Percentiles rank a stretch among this genome's conserved stretches.
phyloP scores from a whole-genome alignment of 1,140 invertebrate species.

The Solenopsis invicta region DNA sequence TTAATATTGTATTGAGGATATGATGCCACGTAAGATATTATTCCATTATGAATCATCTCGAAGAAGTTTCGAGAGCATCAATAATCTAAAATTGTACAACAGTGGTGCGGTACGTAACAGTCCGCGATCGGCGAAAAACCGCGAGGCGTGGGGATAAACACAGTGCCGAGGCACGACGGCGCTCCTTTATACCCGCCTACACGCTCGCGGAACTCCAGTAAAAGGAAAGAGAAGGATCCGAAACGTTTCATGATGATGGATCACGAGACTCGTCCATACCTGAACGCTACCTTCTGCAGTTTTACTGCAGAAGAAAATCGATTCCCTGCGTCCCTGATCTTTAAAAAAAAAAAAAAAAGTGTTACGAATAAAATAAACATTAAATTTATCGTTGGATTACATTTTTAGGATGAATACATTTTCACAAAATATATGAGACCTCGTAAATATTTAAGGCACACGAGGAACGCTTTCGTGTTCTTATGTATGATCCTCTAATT shows the following conservation, averaged over 20 bases:
- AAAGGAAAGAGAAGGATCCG: not conserved
- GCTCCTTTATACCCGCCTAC: constrained; percentile 22
- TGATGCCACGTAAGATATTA: no score
- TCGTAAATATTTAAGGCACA: not conserved
- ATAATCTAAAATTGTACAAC: no score
- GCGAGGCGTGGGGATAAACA: constrained; percentile 28
- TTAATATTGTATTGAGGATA: no score
- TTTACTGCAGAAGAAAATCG: not conserved
- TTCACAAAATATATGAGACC: not conserved
- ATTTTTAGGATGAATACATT: not conserved
- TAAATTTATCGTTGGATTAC: not conserved
- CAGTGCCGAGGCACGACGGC: constrained; percentile 15
- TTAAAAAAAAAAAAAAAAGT: not conserved
- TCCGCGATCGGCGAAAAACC: constrained; percentile 38
- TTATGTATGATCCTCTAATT: not conserved
- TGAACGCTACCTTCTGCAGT: not conserved
- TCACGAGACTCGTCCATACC: not conserved
- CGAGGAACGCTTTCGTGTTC: not conserved
- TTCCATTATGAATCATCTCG: no score
- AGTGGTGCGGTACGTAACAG: no score
- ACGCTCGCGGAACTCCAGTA: not conserved
- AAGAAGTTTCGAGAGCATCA: no score
- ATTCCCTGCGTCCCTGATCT: not conserved
- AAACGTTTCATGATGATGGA: constrained; percentile 20
- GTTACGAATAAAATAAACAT: not conserved